Evolutionary conservation across 2,888 invertebrate genomes (phyloP), one percentile per base, ranked within the genome.

Genomic region (Hyposoter dolosus): DNA sequence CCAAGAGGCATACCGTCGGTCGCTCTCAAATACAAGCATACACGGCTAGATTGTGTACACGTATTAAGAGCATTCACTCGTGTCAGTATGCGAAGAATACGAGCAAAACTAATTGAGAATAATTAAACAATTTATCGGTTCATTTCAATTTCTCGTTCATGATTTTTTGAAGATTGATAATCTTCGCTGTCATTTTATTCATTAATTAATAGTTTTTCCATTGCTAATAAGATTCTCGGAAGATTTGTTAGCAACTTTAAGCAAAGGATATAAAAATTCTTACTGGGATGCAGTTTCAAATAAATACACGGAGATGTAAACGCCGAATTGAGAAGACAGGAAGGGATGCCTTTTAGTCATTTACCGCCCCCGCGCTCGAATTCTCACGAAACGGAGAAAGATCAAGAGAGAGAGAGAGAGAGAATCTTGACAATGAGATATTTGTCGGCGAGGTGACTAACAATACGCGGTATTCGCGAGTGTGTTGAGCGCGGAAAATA

Each of bases 371-470:
- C 85, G 75, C 69, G 45, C 32, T 32, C n/a, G 17, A 19, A 66
- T 66, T 82, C 56, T 45, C 63, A 19, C 43, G 65, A 43, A 60
- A 60, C 56, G 28, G 28, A 60, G 56, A 56, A 2, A 23, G 56
- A 56, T n/a, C 53, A 6, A 32, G 71, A 68, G 63, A 69, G 53
- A 76, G 60, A 66, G 40, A 43, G 43, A 47, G 45, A 63, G 68
- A 75, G 28, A 71, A 28, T 71, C 79, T 79, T 82, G 85, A 85
- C 85, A 85, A 85, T 85, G 82, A 85, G 78, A 79, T 82, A 78
- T 82, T 79, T 79, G 78, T 78, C 82, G 63, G 50, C 75, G 82
- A 78, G 85, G 78, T 82, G 85, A 85, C 85, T 79, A 79, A 85
- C 85, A 76, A 82, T 82, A 71, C 79, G 28, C 32, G 47, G 69